phyloP scores from a whole-genome alignment of 2,797 vertebrate genomes.

The Pogoniulus pusillus region DNA sequence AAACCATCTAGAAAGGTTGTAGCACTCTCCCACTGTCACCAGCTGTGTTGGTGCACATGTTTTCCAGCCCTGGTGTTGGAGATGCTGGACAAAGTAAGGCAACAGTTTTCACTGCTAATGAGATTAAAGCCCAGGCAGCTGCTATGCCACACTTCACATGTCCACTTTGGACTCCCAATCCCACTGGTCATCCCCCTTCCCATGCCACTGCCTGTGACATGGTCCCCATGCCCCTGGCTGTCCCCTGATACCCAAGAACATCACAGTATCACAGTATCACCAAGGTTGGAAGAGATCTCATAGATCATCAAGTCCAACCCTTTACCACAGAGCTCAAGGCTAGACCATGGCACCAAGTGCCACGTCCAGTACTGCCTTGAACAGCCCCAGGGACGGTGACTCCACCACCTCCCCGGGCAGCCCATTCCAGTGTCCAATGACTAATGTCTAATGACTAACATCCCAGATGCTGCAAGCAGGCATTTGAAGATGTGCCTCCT shows the following conservation, averaged over 20 bases:
- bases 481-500: not conserved
- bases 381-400: too few relatives aligned
- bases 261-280: too few relatives aligned
- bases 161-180: not conserved
- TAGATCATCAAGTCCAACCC: too few relatives aligned
- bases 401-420: too few relatives aligned
- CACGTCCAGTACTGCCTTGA: too few relatives aligned
- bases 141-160: not conserved
- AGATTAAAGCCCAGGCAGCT: not conserved
- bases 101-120: not conserved
- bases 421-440: too few relatives aligned
- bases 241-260: not conserved
- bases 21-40: not conserved
- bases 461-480: not conserved
- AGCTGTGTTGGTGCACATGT: fast-evolving
- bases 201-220: not conserved
- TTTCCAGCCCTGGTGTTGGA: fast-evolving
- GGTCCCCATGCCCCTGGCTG: not conserved
- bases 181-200: not conserved
- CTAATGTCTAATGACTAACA: too few relatives aligned
- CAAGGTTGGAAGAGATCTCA: too few relatives aligned
- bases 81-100: not conserved
- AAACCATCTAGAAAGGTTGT: not conserved
- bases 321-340: too few relatives aligned
- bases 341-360: too few relatives aligned